Evolutionary conservation across 2,888 invertebrate genomes (phyloP).

Genomic region (Tenthredo mesomela): DNA sequence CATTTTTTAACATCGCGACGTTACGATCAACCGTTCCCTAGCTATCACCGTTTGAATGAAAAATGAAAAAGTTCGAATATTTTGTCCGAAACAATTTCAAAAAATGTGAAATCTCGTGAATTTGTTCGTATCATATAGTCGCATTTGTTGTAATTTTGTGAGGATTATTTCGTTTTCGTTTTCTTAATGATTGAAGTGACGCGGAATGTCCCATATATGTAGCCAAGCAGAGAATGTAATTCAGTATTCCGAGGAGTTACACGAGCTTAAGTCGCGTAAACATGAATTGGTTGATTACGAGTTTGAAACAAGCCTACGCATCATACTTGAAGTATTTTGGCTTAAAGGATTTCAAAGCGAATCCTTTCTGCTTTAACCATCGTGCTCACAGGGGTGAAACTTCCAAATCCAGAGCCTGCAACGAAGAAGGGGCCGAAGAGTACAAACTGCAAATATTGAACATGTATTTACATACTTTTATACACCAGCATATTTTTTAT

Average conservation of each 20-base stretch:
- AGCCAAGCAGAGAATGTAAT: conserved; percentile 12
- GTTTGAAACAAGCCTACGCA: conserved; percentile 18
- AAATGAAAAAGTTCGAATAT: no score
- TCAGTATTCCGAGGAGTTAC: conserved; percentile 1
- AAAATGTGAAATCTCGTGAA: no score
- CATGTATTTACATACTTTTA: conserved; percentile 26
- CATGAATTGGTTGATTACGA: conserved; percentile 43
- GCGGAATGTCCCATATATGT: background rate
- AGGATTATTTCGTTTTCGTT: no score
- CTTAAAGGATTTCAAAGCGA: conserved; percentile 27
- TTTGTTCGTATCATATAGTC: no score
- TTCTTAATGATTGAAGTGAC: no score
- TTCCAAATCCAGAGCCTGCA: conserved; percentile 3
- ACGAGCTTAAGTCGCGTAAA: conserved; percentile 7
- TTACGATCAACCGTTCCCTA: no score
- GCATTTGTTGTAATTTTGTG: no score
- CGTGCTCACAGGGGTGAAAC: background rate
- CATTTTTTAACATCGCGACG: no score
- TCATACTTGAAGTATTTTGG: conserved; percentile 21
- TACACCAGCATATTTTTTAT: background rate
- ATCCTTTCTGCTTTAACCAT: conserved; percentile 32
- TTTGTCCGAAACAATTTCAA: no score
- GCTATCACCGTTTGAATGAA: no score
- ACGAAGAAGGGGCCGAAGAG: background rate
- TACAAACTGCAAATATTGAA: conserved; percentile 27